Evolutionary conservation across 2,113 vertebrate genomes (phyloP).

Genomic region (Sprattus sprattus): DNA sequence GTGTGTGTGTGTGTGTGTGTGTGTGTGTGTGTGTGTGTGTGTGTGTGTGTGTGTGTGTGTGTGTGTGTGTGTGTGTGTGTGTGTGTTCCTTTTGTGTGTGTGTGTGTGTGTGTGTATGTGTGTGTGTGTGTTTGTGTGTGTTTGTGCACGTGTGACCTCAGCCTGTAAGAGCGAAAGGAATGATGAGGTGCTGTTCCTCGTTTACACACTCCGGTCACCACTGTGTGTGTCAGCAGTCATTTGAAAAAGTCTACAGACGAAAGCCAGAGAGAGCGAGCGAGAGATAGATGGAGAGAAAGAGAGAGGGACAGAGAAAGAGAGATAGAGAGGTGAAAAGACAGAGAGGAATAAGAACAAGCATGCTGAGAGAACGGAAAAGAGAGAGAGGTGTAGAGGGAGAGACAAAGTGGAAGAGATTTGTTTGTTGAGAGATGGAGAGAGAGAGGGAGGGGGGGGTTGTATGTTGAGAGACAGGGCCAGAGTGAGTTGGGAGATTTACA

Average conservation of each 20-base stretch:
- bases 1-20: neutral
- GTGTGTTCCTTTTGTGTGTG: neutral
- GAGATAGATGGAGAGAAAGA: neutral
- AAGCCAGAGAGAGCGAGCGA: neutral
- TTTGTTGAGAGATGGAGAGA: no score
- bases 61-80: neutral
- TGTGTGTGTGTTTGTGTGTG: neutral
- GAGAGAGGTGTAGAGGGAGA: neutral
- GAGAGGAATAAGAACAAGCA: neutral
- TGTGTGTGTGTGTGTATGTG: conserved; percentile 1
- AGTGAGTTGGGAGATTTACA: neutral
- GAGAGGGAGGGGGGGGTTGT: neutral
- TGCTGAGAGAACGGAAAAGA: neutral
- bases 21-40: neutral
- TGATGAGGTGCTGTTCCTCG: neutral
- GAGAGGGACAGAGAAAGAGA: neutral
- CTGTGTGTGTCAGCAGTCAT: neutral
- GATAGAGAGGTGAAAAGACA: neutral
- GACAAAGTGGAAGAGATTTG: neutral
- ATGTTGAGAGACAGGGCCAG: no score
- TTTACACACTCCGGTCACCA: neutral
- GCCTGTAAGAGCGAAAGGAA: neutral
- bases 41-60: conserved; percentile 1
- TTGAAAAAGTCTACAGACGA: neutral
- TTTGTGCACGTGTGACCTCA: neutral